Conservation (phyloP, 2,113 vertebrate genomes). For the Callopanchax toddi region DNA sequence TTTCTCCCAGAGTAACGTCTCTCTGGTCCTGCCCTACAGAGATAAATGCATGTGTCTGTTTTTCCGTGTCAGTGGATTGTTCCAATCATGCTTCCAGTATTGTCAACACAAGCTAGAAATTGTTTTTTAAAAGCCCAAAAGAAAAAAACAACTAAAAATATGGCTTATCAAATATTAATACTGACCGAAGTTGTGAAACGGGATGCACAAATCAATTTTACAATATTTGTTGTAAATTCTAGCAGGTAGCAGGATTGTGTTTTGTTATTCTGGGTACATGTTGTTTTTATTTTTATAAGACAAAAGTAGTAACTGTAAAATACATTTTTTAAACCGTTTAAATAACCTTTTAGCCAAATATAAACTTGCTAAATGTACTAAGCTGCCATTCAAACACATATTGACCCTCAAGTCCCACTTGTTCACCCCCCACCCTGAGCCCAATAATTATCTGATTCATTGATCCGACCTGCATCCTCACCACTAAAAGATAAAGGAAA, state of each 20-base stretch:
- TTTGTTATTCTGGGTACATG: too few relatives aligned
- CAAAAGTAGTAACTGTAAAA: too few relatives aligned
- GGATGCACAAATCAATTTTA: too few relatives aligned
- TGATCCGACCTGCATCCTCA: slow-evolving; percentile 54
- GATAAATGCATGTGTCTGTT: background rate
- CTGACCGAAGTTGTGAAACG: too few relatives aligned
- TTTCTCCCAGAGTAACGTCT: slow-evolving; percentile 1
- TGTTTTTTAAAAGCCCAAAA: background rate
- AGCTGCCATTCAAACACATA: background rate
- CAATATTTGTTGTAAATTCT: background rate
- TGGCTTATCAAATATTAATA: too few relatives aligned
- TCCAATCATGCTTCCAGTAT: background rate
- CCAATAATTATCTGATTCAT: slow-evolving; percentile 67
- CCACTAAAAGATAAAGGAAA: slow-evolving; percentile 60
- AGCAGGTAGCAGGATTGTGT: background rate
- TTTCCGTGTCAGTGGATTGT: background rate
- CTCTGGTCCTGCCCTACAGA: background rate
- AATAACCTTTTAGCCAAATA: background rate
- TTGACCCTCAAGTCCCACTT: slow-evolving; percentile 9
- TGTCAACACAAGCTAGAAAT: background rate
- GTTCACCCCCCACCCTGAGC: slow-evolving; percentile 13
- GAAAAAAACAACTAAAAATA: background rate
- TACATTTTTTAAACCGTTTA: too few relatives aligned
- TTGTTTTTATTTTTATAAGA: background rate
- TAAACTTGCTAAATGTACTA: background rate